A percentile compares a stretch with the other conserved stretches of the same genome.
These are phyloP conservation scores for Trichonephila clavata DNA, from an alignment of 1,140 invertebrate species.

Conservation along the genomic window DNA sequence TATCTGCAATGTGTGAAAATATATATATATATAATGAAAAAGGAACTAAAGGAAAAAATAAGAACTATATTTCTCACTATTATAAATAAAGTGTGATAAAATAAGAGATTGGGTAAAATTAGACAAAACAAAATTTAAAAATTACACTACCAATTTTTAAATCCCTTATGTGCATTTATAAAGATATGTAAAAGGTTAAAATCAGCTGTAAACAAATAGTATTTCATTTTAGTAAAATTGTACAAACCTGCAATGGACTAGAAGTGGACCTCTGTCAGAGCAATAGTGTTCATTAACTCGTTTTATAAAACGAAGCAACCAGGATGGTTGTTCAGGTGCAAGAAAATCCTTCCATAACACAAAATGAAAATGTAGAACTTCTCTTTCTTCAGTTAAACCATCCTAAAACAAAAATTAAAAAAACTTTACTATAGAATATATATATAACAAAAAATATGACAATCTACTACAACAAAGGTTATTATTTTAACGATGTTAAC, in stretches of 20 bases:
- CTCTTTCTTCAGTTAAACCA: conserved; percentile 80
- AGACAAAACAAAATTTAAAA: not conserved
- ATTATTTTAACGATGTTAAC: too few species aligned
- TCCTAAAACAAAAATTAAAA: conserved; percentile 54
- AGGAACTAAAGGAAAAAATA: too few species aligned
- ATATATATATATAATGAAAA: too few species aligned
- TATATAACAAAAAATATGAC: not conserved
- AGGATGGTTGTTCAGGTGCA: conserved; percentile 94
- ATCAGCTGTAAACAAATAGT: not conserved
- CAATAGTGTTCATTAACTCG: conserved; percentile 93
- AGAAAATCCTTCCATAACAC: conserved; percentile 97
- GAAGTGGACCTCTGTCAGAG: conserved; percentile 89
- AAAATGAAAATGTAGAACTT: conserved; percentile 96
- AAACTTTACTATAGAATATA: not conserved
- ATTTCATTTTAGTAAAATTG: conserved; percentile 11
- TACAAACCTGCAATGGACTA: conserved; percentile 83
- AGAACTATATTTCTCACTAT: too few species aligned
- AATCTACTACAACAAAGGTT: too few species aligned
- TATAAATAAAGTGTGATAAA: too few species aligned
- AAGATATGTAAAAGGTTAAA: too few species aligned
- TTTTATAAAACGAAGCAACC: conserved; percentile 94
- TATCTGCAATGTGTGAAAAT: too few species aligned
- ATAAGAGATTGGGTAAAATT: not conserved
- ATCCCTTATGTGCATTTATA: too few species aligned
- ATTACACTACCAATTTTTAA: too few species aligned